Conservation (phyloP, 2,888 invertebrate genomes). For the Polyommatus iphigenia region DNA sequence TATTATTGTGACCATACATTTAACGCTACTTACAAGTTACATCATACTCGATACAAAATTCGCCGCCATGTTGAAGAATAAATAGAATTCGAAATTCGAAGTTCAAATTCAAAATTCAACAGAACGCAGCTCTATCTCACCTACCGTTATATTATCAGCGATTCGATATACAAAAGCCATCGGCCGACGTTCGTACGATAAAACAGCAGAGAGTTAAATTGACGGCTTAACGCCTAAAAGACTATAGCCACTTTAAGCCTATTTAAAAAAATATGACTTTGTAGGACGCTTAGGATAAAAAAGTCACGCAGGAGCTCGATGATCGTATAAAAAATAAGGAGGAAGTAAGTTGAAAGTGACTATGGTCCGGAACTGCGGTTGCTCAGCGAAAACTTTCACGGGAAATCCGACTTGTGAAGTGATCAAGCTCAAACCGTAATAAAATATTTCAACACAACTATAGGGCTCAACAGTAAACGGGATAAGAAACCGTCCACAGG, state of each 20-base stretch:
- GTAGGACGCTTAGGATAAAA: conserved; percentile 34
- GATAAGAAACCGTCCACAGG: conserved; percentile 36
- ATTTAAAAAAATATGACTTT: conserved; percentile 34
- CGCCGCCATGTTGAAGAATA: conserved; percentile 55
- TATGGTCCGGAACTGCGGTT: conserved; percentile 20
- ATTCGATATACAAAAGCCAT: conserved; percentile 63
- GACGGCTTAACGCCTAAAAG: conserved; percentile 47
- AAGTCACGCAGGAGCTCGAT: neutral
- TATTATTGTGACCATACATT: conserved; percentile 68
- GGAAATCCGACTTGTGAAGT: conserved; percentile 31
- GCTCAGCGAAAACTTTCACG: conserved; percentile 21
- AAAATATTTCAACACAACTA: conserved; percentile 47
- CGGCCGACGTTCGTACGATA: conserved; percentile 57
- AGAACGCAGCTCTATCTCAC: conserved; percentile 60
- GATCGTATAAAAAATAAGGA: conserved; percentile 23
- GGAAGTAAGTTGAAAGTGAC: conserved; percentile 31
- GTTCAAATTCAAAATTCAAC: conserved; percentile 44
- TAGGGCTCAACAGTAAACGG: conserved; percentile 39
- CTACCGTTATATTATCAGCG: conserved; percentile 67
- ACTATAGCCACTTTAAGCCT: conserved; percentile 49
- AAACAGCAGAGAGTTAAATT: conserved; percentile 39
- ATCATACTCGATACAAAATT: conserved; percentile 69
- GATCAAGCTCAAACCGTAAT: conserved; percentile 34
- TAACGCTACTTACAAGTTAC: conserved; percentile 64
- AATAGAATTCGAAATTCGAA: conserved; percentile 36